Percentiles rank a stretch among this genome's conserved stretches.
These are phyloP conservation scores for Avahi laniger DNA, from an alignment of 2,797 vertebrate species.

Conservation along the genomic window DNA sequence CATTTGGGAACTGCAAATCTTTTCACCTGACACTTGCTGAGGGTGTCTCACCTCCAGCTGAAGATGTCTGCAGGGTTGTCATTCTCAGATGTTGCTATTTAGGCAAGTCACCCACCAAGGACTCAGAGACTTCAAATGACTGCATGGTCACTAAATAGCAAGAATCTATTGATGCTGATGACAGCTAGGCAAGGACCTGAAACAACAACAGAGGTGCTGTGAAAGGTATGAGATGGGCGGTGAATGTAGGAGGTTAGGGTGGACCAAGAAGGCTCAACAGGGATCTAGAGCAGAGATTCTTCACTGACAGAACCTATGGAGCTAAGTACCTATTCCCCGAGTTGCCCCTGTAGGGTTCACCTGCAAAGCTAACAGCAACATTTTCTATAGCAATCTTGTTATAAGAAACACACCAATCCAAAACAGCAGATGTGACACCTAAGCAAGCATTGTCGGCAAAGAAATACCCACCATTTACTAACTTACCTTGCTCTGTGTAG, in stretches of 20 bases:
- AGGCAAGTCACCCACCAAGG: not conserved
- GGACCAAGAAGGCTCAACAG: not conserved
- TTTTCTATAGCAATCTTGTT: conserved; percentile 23
- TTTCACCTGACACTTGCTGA: not conserved
- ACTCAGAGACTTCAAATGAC: not conserved
- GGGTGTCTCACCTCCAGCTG: not conserved
- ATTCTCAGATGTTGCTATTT: not conserved
- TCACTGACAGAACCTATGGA: not conserved
- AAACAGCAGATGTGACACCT: not conserved
- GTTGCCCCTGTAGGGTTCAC: not conserved
- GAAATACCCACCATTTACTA: conserved; percentile 7
- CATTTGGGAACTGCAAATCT: not conserved
- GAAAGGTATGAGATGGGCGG: not conserved
- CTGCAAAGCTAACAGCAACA: conserved; percentile 50
- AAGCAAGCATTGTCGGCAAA: not conserved
- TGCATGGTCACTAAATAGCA: not conserved
- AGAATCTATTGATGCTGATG: not conserved
- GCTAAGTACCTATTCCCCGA: conserved; percentile 7
- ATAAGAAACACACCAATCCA: not conserved
- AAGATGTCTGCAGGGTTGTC: not conserved
- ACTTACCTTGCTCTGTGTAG: not conserved
- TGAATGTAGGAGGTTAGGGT: not conserved
- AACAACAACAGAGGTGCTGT: not conserved
- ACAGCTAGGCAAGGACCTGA: not conserved
- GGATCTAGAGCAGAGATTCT: not conserved